Conservation (phyloP, 2,888 invertebrate genomes). For the Drosophila birchii region DNA sequence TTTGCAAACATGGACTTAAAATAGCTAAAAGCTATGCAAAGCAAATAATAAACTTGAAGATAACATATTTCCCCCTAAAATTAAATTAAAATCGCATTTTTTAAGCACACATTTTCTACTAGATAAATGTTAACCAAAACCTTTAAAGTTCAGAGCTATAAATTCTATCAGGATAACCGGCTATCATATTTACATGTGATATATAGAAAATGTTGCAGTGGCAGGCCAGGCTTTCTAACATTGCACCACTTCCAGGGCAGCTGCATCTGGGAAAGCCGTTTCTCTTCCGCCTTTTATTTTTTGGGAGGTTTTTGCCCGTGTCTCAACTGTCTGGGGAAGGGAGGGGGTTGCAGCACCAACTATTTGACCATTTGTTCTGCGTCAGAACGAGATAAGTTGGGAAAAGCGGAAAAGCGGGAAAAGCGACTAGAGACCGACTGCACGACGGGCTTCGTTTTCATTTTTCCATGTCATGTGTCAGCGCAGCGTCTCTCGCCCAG, state of each 20-base stretch:
- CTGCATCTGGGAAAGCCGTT: constrained; percentile 43
- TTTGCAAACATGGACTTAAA: neutral
- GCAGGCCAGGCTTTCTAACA: constrained; percentile 41
- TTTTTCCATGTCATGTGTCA: constrained; percentile 82
- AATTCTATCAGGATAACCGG: constrained; percentile 18
- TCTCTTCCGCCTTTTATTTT: constrained; percentile 18
- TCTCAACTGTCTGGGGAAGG: constrained; percentile 33
- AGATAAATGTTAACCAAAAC: neutral
- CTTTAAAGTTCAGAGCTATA: constrained; percentile 2
- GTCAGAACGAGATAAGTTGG: constrained; percentile 4
- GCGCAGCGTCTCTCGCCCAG: constrained; percentile 75
- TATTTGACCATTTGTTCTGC: constrained; percentile 44
- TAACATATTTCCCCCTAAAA: neutral
- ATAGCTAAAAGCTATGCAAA: no score
- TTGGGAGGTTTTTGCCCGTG: constrained; percentile 55
- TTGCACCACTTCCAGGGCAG: constrained; percentile 18
- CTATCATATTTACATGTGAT: constrained; percentile 70
- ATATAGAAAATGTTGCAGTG: constrained; percentile 61
- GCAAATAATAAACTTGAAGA: neutral
- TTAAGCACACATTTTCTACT: no score
- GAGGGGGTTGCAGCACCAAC: constrained; percentile 29
- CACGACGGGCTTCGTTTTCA: constrained; percentile 72
- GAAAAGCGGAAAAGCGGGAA: constrained; percentile 6
- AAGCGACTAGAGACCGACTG: constrained; percentile 47
- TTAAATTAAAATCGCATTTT: neutral